Conservation (phyloP, 2,113 vertebrate species). For the Rattus rattus region DNA sequence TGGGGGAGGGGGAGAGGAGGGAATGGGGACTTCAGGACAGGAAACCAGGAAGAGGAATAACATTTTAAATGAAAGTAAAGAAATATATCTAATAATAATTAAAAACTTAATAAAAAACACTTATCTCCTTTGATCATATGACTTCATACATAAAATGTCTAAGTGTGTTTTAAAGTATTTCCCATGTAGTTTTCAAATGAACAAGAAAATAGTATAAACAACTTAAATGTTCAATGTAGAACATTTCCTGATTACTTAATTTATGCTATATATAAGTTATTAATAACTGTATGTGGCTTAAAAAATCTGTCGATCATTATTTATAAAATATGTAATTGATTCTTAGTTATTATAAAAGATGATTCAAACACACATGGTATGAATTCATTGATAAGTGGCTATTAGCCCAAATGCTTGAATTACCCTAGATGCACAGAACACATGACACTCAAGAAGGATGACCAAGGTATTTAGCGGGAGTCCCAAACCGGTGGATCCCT, state of each 20-base stretch:
- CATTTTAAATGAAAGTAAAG: too few species aligned
- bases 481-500: too few species aligned
- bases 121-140: not conserved
- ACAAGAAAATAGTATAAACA: not conserved
- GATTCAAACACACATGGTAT: not conserved
- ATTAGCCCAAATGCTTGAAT: too few species aligned
- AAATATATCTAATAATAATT: too few species aligned
- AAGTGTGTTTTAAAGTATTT: not conserved
- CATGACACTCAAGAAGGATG: too few species aligned
- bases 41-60: too few species aligned
- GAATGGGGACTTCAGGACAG: too few species aligned
- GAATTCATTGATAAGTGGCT: too few species aligned
- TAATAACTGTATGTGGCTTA: not conserved
- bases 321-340: constrained; percentile 9
- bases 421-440: too few species aligned
- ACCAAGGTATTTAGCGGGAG: too few species aligned
- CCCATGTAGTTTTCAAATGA: not conserved
- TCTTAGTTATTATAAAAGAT: constrained; percentile 30
- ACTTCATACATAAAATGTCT: not conserved
- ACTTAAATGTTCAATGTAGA: not conserved
- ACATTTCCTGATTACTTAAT: not conserved
- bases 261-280: not conserved
- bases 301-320: not conserved
- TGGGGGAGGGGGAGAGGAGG: too few species aligned
- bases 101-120: too few species aligned